Evolutionary conservation across 2,113 vertebrate genomes (phyloP).

Genomic region (Indicator indicator): DNA sequence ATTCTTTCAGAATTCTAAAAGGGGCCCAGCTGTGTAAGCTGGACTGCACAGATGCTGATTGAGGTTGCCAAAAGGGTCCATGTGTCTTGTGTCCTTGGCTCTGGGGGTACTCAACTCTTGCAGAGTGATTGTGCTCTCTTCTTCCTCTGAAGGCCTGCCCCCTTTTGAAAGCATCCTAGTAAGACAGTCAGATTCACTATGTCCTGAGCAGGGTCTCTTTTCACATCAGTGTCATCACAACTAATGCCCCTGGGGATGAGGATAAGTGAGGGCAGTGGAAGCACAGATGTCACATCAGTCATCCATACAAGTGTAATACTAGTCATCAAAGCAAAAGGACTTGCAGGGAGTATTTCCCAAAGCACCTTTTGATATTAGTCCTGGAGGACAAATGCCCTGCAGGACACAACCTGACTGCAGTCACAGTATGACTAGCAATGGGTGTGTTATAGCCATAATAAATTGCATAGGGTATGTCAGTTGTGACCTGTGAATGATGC

Average conservation of each 20-base stretch:
- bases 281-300: neutral
- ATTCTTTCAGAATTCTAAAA: neutral
- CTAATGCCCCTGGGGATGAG: neutral
- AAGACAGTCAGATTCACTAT: neutral
- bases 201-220: neutral
- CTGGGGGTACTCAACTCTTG: neutral
- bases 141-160: neutral
- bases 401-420: neutral
- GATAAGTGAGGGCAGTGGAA: neutral
- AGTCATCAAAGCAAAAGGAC: neutral
- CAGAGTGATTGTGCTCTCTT: neutral
- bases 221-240: neutral
- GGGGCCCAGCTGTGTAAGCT: conserved; percentile 40
- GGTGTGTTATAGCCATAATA: neutral
- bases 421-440: neutral
- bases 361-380: neutral
- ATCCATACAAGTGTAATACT: accelerated
- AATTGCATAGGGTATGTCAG: neutral
- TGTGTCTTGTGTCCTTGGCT: accelerated
- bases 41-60: neutral
- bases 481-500: neutral
- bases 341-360: neutral
- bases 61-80: neutral
- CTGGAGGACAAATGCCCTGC: neutral
- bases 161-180: neutral